Percentiles rank a stretch among this genome's conserved stretches.
Evolutionary conservation across 2,797 vertebrate species (phyloP).

Genomic region (Rousettus madagascariensis): DNA sequence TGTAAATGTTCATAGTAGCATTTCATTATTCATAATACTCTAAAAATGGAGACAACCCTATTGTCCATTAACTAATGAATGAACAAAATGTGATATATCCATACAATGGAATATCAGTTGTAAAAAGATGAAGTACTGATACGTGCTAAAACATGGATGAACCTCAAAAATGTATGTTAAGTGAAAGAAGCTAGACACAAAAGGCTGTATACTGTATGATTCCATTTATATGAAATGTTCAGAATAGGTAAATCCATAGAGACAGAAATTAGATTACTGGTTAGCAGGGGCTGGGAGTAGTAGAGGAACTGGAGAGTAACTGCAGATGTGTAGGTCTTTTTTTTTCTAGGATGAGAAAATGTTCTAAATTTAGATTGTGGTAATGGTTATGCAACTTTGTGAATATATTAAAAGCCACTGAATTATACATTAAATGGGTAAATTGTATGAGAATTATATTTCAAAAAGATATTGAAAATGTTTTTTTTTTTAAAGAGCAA

Average conservation of each 20-base stretch:
- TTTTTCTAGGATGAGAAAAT: constrained; percentile 18
- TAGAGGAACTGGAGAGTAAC: background rate
- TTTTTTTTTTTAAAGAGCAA: background rate
- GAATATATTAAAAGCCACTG: constrained; percentile 9
- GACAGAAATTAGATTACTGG: constrained; percentile 20
- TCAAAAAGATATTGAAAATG: constrained; percentile 31
- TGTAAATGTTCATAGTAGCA: background rate
- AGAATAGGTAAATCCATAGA: constrained; percentile 22
- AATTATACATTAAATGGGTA: background rate
- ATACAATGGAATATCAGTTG: background rate
- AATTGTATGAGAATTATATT: constrained; percentile 8
- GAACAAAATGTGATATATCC: background rate
- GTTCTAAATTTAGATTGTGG: constrained; percentile 44
- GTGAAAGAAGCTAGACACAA: constrained; percentile 45
- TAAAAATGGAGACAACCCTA: background rate
- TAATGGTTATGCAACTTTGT: constrained; percentile 3
- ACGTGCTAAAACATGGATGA: background rate
- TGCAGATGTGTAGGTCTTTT: background rate
- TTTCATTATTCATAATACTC: background rate
- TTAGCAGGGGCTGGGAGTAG: background rate
- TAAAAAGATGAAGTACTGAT: background rate
- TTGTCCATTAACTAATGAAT: background rate
- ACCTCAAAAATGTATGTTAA: constrained; percentile 13
- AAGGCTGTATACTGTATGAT: constrained; percentile 6
- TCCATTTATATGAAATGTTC: constrained; percentile 24